phyloP scores from a whole-genome alignment of 2,797 vertebrate species.

The Ctenosaura bakeri region DNA sequence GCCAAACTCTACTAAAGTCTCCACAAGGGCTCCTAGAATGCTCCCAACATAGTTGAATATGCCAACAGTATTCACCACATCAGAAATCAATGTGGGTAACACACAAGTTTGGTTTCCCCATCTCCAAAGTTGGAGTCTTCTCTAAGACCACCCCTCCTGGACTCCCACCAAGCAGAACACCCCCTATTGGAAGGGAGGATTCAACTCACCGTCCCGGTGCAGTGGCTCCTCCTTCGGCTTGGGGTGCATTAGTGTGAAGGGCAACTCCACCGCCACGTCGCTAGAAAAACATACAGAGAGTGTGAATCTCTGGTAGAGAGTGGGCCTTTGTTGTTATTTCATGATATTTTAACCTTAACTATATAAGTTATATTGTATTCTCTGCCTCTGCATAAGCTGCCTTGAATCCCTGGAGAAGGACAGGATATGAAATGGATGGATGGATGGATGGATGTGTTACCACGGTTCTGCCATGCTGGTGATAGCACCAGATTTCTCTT shows the following conservation, averaged over 20 bases:
- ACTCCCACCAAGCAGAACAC: neutral
- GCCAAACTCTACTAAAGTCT: too few relatives aligned
- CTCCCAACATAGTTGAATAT: neutral
- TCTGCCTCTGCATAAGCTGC: neutral
- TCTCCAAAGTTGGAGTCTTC: too few relatives aligned
- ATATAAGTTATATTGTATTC: too few relatives aligned
- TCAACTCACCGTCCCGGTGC: constrained; percentile 24
- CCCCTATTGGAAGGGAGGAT: neutral
- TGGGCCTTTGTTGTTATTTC: too few relatives aligned
- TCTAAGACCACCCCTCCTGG: neutral
- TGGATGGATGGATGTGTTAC: too few relatives aligned
- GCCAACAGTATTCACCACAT: too few relatives aligned
- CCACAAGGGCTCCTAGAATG: neutral
- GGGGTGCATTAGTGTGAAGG: constrained; percentile 41
- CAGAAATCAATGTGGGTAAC: too few relatives aligned
- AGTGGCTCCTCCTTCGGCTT: constrained; percentile 32
- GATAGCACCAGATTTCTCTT: too few relatives aligned
- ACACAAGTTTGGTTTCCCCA: too few relatives aligned
- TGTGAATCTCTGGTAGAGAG: neutral
- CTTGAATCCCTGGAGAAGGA: neutral
- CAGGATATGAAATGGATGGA: neutral
- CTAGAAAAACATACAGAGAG: neutral
- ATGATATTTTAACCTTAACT: too few relatives aligned
- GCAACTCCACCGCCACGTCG: constrained; percentile 38
- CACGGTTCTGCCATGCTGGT: too few relatives aligned